Evolutionary conservation across 1,140 invertebrate species (phyloP).

Genomic region (Micrasema longulum): DNA sequence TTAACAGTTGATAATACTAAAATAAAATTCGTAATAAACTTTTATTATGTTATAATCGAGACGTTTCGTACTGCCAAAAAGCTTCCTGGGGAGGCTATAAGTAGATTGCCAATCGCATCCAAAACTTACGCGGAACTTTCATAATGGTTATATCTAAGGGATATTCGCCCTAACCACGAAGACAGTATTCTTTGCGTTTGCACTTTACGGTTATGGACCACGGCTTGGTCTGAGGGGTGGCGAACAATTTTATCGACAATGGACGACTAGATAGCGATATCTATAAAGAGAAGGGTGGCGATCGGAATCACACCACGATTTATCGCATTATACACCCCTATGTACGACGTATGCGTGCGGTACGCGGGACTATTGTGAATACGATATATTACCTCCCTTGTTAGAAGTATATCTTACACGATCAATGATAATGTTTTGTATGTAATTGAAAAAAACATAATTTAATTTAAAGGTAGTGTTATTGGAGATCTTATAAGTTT

Average conservation of each 20-base stretch:
- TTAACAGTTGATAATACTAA: no score
- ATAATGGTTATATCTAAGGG: slow-evolving; percentile 34
- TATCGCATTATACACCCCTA: slow-evolving; percentile 13
- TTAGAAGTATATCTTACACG: no score
- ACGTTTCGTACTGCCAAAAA: slow-evolving; percentile 13
- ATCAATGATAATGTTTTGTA: no score
- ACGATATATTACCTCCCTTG: no score
- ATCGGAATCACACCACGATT: slow-evolving; percentile 31
- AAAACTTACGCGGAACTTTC: slow-evolving; percentile 31
- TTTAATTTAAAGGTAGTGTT: no score
- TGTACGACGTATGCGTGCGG: slow-evolving; percentile 3
- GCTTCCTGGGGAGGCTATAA: slow-evolving; percentile 9
- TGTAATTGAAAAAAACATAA: no score
- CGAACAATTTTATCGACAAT: slow-evolving; percentile 46
- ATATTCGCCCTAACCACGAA: slow-evolving; percentile 33
- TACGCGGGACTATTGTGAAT: background rate
- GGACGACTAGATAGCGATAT: slow-evolving; percentile 24
- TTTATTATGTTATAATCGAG: background rate
- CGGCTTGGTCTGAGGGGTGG: slow-evolving; percentile 2
- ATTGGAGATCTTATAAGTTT: no score
- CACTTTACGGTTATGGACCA: slow-evolving; percentile 47
- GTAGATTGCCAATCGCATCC: slow-evolving; percentile 33
- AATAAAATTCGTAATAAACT: no score
- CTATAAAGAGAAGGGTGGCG: slow-evolving; percentile 13
- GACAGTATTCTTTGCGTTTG: slow-evolving; percentile 40